Percentiles rank a stretch among this genome's conserved stretches.
phyloP scores from a whole-genome alignment of 2,888 invertebrate genomes.

The Acanthacorydalis orientalis region DNA sequence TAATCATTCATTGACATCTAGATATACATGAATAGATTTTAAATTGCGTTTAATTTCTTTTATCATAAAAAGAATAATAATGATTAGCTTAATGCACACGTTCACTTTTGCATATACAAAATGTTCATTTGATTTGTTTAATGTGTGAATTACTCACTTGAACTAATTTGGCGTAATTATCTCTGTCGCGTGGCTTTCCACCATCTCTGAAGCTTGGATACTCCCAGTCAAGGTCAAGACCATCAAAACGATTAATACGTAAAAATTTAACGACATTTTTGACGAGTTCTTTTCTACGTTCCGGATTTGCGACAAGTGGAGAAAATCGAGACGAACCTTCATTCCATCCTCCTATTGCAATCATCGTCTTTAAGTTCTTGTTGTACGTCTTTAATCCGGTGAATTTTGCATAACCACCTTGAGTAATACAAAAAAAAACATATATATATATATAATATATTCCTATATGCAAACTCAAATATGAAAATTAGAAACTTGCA shows the following conservation, averaged over 20 bases:
- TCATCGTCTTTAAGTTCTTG: slow-evolving; percentile 73
- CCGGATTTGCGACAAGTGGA: slow-evolving; percentile 66
- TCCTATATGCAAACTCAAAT: no score
- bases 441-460: no score
- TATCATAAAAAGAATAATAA: background rate
- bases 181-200: slow-evolving; percentile 61
- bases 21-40: no score
- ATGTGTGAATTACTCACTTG: slow-evolving; percentile 30
- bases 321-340: slow-evolving; percentile 80
- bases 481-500: background rate
- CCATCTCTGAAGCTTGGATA: slow-evolving; percentile 72
- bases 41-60: background rate
- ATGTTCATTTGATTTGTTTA: no score
- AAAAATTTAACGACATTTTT: slow-evolving; percentile 74
- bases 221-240: slow-evolving; percentile 86
- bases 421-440: background rate
- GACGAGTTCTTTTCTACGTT: slow-evolving; percentile 62
- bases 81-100: no score
- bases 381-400: slow-evolving; percentile 86
- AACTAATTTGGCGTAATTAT: slow-evolving; percentile 76
- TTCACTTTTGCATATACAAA: no score
- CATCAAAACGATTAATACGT: slow-evolving; percentile 83
- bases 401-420: slow-evolving; percentile 88
- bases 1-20: background rate
- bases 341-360: slow-evolving; percentile 90